Evolutionary conservation across 2,888 invertebrate species (phyloP), one percentile per base, ranked within the genome.

Genomic region (Trachelus iudaicus): DNA sequence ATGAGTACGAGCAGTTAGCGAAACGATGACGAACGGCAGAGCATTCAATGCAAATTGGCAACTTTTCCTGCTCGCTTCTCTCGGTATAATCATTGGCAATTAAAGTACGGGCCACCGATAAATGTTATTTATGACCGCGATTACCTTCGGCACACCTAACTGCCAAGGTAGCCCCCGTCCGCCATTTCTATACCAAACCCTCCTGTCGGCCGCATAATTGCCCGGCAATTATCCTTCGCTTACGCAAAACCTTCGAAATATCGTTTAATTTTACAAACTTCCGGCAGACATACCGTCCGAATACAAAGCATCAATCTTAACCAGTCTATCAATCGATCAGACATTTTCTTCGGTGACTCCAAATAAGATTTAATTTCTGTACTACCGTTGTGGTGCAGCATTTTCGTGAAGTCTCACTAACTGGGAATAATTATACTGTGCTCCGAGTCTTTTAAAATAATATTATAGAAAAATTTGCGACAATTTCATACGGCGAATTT

Each of bases 71-170:
- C 56, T 79, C 75, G 35, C 73, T 79, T 77, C 81, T 78, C 78
- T 56, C 40, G 83, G 82, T 85, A 85, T 88, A 89, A 90, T 90
- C 87, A 89, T 88, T 85, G 87, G 88, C 90, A 89, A 90, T 91
- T 90, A 90, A 88, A 86, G 82, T 81, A 80, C 80, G 77, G 81
- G 78, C 83, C 81, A 77, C 82, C 85, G 85, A 87, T 88, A 89
- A 89, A 87, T 87, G 86, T 88, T 90, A 90, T 90, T 91, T 90
- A 90, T 88, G 87, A 84, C 84, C 82, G 78, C 86, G 85, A 90
- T 90, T 90, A 90, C 83, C 86, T 80, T 76, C 79, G 88, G 86
- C 90, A 85, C 90, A 83, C 88, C 90, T 88, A 87, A 83, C 81
- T 83, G 83, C 83, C 81, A 77, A 80, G 76, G 79, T 79, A 79